Evolutionary conservation across 2,113 vertebrate species (phyloP), one percentile per base, ranked within the genome.

Genomic region (Prochilodus magdalenae): DNA sequence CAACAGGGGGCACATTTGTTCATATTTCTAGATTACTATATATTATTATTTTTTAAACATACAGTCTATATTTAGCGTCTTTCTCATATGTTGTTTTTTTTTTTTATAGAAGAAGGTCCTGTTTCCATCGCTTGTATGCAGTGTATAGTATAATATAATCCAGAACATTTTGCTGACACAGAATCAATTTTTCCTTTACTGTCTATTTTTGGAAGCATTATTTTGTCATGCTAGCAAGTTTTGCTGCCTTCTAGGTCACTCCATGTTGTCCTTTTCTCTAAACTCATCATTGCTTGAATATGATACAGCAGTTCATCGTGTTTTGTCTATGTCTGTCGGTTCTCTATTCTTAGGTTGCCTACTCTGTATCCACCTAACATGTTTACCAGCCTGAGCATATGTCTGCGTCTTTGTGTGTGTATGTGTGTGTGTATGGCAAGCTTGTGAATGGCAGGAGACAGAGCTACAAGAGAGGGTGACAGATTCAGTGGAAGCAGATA

Each of bases 401-500:
- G 36, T 51, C 26, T 59, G 30, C 13, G 73, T 8, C 1, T 26
- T 16, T 79, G n/a, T n/a, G n/a, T 36, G 36, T 36, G 36, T 79
- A 8, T 26, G n/a, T 44, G 3, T 59, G 44, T 24, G 11, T 57
- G 62, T 63, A 5, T 24, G 11, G 7, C 33, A 22, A 74, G 8
- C 60, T 72, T 80, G 66, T 72, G 73, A 76, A 76, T 77, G 73
- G n/a, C 65, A 76, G 66, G 72, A 72, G 78, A 33, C 51, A 33
- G 47, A 26, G n/a, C 65, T 69, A 22, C 11, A 51, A 18, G 59
- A 82, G 29, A 6, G 26, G 18, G 27, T 66, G 74, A 83, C 5
- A 15, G 73, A 44, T 47, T 69, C 59, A 76, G 40, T 53, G n/a
- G 16, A 51, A 44, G 73, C 27, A 33, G 51, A 63, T 51, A 69